phyloP scores from a whole-genome alignment of 2,113 vertebrate genomes.

The Marmota monax region DNA sequence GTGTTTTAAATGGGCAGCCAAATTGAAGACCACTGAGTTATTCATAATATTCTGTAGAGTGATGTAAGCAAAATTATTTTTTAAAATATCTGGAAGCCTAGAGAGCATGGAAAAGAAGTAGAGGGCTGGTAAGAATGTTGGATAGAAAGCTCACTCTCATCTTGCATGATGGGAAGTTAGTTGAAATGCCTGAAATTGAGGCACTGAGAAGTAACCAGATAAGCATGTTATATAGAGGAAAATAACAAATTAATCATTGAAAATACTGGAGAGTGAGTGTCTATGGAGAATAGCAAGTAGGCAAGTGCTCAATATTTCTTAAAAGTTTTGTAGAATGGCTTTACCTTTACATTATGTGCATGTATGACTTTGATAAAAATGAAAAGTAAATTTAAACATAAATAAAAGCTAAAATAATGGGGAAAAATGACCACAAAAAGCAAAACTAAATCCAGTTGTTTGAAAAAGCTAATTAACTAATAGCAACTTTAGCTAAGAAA shows the following conservation, averaged over 20 bases:
- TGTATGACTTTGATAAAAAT: neutral
- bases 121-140: neutral
- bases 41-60: neutral
- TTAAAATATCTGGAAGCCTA: neutral
- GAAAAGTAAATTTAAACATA: conserved; percentile 36
- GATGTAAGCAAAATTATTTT: neutral
- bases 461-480: conserved; percentile 38
- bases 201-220: neutral
- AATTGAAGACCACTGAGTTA: conserved; percentile 6
- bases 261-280: conserved; percentile 11
- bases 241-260: conserved; percentile 23
- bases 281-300: neutral
- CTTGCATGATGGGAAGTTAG: neutral
- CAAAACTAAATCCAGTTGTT: neutral
- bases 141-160: conserved; percentile 16
- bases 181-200: conserved; percentile 14
- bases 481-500: neutral
- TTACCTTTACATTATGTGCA: conserved; percentile 17
- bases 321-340: neutral
- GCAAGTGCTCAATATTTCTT: neutral
- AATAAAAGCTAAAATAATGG: conserved; percentile 41
- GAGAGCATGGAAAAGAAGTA: neutral
- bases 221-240: neutral
- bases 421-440: conserved; percentile 22
- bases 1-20: conserved; percentile 51